Conservation (phyloP, 2,888 invertebrate species). For the Drosophila multiciliata region DNA sequence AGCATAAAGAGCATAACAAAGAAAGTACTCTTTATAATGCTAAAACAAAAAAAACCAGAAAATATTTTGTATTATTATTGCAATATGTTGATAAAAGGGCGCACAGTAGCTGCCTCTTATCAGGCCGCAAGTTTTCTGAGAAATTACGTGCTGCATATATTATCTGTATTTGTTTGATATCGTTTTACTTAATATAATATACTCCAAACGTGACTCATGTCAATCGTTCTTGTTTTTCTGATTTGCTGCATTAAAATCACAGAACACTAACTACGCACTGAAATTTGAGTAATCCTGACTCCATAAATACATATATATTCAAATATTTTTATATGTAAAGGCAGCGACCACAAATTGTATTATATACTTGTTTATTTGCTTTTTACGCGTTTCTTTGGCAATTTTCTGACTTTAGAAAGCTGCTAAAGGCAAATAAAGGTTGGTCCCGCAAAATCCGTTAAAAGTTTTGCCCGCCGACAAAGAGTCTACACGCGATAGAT, state of each 20-base stretch:
- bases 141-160: slow-evolving; percentile 6
- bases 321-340: background rate
- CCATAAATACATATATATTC: background rate
- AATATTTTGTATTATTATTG: slow-evolving; percentile 23
- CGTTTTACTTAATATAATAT: background rate
- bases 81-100: slow-evolving; percentile 32
- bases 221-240: slow-evolving; percentile 44
- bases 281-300: slow-evolving; percentile 17
- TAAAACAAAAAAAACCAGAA: background rate
- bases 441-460: slow-evolving; percentile 32
- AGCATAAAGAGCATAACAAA: background rate
- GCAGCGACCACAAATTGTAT: slow-evolving; percentile 21
- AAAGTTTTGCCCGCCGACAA: slow-evolving; percentile 45
- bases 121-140: slow-evolving; percentile 20
- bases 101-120: slow-evolving; percentile 26
- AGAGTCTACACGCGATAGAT: slow-evolving; percentile 30
- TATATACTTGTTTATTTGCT: slow-evolving; percentile 31
- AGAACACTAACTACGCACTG: slow-evolving; percentile 34
- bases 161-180: background rate
- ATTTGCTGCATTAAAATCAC: slow-evolving; percentile 33
- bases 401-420: slow-evolving; percentile 70
- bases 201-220: slow-evolving; percentile 44
- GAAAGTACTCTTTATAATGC: slow-evolving; percentile 6
- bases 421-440: slow-evolving; percentile 75
- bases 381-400: slow-evolving; percentile 63